Evolutionary conservation across 2,113 vertebrate species (phyloP).

Genomic region (Podarcis muralis): DNA sequence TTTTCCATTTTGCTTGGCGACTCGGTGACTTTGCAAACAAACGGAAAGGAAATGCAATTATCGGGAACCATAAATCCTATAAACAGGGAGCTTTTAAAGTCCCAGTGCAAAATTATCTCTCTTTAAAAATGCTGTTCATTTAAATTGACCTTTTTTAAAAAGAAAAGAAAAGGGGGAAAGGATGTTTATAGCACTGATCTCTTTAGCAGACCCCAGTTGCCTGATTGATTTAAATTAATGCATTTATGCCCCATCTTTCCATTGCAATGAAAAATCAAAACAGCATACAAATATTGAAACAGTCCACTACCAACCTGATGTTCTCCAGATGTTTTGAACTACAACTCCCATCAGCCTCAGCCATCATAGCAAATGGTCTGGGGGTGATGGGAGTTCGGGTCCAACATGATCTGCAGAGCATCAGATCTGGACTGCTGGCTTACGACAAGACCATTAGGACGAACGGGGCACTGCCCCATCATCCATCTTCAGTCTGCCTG

Average conservation of each 20-base stretch:
- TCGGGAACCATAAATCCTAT: constrained; percentile 67
- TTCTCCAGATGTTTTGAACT: too few relatives aligned
- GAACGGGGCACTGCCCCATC: too few relatives aligned
- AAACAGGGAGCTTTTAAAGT: constrained; percentile 69
- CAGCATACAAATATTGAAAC: background rate
- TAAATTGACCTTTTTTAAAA: background rate
- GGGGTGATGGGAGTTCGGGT: too few relatives aligned
- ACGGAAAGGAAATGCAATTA: constrained; percentile 79
- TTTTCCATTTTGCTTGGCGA: constrained; percentile 39
- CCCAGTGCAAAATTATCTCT: constrained; percentile 59
- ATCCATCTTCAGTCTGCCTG: too few relatives aligned
- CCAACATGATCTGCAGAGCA: too few relatives aligned
- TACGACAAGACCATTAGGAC: too few relatives aligned
- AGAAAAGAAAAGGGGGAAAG: constrained; percentile 25
- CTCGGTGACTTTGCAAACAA: constrained; percentile 73
- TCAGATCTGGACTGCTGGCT: too few relatives aligned
- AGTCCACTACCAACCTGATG: too few relatives aligned
- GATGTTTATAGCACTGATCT: background rate
- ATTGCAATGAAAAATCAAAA: background rate
- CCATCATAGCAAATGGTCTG: too few relatives aligned
- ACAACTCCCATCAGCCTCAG: too few relatives aligned
- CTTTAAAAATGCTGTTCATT: constrained; percentile 46
- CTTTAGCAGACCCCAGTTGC: background rate
- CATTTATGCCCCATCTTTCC: background rate
- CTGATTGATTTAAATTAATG: constrained; percentile 9